phyloP scores from a whole-genome alignment of 2,797 vertebrate species.

The Chrosomus eos region DNA sequence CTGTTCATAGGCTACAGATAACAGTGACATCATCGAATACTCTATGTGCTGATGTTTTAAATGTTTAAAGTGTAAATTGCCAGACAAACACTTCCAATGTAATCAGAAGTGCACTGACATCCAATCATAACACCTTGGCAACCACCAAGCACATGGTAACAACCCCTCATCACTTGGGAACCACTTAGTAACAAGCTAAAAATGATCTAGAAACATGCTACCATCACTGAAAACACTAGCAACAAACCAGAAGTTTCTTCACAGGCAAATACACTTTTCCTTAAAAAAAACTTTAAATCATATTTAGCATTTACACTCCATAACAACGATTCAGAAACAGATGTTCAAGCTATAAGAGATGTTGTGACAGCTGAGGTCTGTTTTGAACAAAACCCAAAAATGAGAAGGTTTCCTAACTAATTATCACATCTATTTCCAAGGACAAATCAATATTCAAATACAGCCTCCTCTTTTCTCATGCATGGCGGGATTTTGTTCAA shows the following conservation, averaged over 20 bases:
- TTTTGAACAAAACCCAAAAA: slow-evolving; percentile 35
- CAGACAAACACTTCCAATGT: too few relatives aligned
- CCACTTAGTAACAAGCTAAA: too few relatives aligned
- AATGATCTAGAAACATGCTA: too few relatives aligned
- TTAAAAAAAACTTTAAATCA: not conserved
- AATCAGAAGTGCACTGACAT: too few relatives aligned
- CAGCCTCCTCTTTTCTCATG: not conserved
- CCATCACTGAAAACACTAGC: too few relatives aligned
- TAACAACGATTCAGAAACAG: not conserved
- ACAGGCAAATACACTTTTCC: not conserved
- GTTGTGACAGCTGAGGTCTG: slow-evolving; percentile 15
- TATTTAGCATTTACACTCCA: not conserved
- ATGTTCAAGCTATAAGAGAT: slow-evolving; percentile 27
- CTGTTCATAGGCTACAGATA: too few relatives aligned
- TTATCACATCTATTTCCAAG: slow-evolving; percentile 10
- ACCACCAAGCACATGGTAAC: too few relatives aligned
- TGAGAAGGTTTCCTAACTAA: slow-evolving; percentile 14
- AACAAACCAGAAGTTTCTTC: not conserved
- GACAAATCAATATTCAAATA: slow-evolving; percentile 3
- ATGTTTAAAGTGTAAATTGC: too few relatives aligned
- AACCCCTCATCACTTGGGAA: too few relatives aligned
- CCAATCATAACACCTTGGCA: too few relatives aligned
- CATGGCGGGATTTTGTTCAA: not conserved
- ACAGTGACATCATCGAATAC: too few relatives aligned
- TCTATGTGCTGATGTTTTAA: too few relatives aligned